Evolutionary conservation across 2,113 vertebrate species (phyloP).

Genomic region (Sorex araneus): DNA sequence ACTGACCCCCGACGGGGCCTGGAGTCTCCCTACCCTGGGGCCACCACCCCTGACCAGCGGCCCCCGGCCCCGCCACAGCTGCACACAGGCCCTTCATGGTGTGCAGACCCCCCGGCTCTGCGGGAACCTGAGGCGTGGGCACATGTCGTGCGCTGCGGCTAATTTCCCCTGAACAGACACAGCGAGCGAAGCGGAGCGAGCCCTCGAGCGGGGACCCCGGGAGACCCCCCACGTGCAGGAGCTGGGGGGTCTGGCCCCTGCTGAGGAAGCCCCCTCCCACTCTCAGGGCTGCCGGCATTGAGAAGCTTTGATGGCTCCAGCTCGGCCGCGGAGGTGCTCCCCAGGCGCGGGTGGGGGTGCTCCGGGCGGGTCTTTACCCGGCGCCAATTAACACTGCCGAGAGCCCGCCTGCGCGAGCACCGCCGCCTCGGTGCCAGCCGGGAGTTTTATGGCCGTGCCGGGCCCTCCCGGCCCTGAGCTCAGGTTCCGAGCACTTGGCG

Average conservation of each 20-base stretch:
- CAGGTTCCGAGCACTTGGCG: too few relatives aligned
- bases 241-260: background rate
- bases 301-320: conserved; percentile 73
- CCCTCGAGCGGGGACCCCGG: background rate
- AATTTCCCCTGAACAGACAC: background rate
- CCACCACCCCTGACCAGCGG: too few relatives aligned
- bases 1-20: too few relatives aligned
- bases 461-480: too few relatives aligned
- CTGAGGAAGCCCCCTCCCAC: background rate
- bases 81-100: too few relatives aligned
- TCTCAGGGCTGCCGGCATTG: conserved; percentile 28
- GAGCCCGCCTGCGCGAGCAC: background rate
- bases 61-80: too few relatives aligned
- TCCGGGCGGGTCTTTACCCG: too few relatives aligned
- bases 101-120: too few relatives aligned
- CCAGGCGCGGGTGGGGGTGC: conserved; percentile 4
- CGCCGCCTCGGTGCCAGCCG: background rate
- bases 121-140: rapidly evolving
- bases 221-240: background rate
- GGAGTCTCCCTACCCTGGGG: too few relatives aligned
- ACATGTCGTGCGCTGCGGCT: rapidly evolving
- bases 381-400: conserved; percentile 60
- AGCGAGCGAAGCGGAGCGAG: background rate
- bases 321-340: conserved; percentile 76
- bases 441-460: too few relatives aligned